These are phyloP conservation scores for Oscheius sp. DNA, from an alignment of 2,888 invertebrate genomes.

Conservation along the genomic window DNA sequence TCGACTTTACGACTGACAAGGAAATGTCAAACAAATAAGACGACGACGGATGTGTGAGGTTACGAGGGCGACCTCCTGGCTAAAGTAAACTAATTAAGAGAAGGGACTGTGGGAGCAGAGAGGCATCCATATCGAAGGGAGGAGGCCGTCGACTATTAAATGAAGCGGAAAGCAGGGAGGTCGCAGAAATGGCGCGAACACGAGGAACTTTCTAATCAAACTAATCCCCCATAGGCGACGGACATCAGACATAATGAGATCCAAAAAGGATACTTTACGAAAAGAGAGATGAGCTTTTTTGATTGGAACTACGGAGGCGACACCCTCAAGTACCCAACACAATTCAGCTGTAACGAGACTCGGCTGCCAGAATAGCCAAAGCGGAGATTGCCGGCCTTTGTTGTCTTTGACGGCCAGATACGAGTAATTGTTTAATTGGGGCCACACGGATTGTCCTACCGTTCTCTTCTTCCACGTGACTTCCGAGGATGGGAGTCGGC, in stretches of 20 bases:
- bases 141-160: conserved; percentile 21
- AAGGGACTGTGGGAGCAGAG: not conserved
- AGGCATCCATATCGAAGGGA: not conserved
- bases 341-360: conserved; percentile 22
- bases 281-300: conserved; percentile 5
- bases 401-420: conserved; percentile 12
- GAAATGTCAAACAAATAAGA: not conserved
- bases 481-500: conserved; percentile 27
- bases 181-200: not conserved
- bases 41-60: conserved; percentile 5
- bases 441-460: conserved; percentile 11
- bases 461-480: conserved; percentile 6
- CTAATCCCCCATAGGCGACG: conserved; percentile 16
- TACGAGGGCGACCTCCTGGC: conserved; percentile 23
- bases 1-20: conserved; percentile 1
- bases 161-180: conserved; percentile 27
- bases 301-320: conserved; percentile 21
- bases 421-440: conserved; percentile 33
- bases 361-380: not conserved
- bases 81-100: conserved; percentile 29
- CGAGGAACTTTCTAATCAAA: not conserved
- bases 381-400: too few relatives aligned
- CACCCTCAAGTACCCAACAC: conserved; percentile 16
- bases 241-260: conserved; percentile 9
- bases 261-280: not conserved